Percentiles rank a stretch among this genome's conserved stretches.
phyloP scores from a whole-genome alignment of 2,113 vertebrate genomes.

The Odontesthes bonariensis region DNA sequence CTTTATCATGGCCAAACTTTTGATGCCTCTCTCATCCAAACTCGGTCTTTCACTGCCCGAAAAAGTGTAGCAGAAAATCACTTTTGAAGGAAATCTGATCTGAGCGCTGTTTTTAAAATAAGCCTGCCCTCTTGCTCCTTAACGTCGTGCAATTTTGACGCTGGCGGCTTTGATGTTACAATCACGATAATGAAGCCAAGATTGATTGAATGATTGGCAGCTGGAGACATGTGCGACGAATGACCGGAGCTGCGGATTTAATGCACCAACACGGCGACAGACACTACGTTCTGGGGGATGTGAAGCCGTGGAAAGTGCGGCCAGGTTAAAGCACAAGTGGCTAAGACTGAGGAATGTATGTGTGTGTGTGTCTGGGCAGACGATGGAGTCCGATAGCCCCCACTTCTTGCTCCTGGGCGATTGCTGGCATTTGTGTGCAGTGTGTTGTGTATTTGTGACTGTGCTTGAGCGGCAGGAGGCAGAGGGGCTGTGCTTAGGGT shows the following conservation, averaged over 20 bases:
- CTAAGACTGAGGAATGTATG: slow-evolving; percentile 12
- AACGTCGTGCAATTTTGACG: slow-evolving; percentile 51
- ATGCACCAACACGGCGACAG: slow-evolving; percentile 62
- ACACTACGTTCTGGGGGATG: slow-evolving; percentile 55
- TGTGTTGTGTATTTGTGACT: slow-evolving; percentile 60
- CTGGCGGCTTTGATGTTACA: slow-evolving; percentile 73
- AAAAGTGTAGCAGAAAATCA: slow-evolving; percentile 58
- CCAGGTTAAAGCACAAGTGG: slow-evolving; percentile 40
- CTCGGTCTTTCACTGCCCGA: slow-evolving; percentile 39
- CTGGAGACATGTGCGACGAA: slow-evolving; percentile 69
- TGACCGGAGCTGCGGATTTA: slow-evolving; percentile 54
- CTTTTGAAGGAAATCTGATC: slow-evolving; percentile 76
- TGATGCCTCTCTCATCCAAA: background rate
- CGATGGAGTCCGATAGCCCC: slow-evolving; percentile 9
- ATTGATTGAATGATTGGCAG: slow-evolving; percentile 84
- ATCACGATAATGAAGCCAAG: slow-evolving; percentile 78
- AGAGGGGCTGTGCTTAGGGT: slow-evolving; percentile 66
- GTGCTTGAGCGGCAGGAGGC: slow-evolving; percentile 67
- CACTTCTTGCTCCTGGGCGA: slow-evolving; percentile 60
- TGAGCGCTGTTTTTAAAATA: slow-evolving; percentile 74
- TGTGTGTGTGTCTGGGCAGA: background rate
- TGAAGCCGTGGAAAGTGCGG: slow-evolving; percentile 65
- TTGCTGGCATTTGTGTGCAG: slow-evolving; percentile 67
- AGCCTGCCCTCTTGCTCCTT: slow-evolving; percentile 58
- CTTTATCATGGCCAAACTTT: slow-evolving; percentile 19